Percentiles rank a stretch among this genome's conserved stretches.
These are phyloP conservation scores for Lordiphosa fenestrarum DNA, from an alignment of 2,888 invertebrate genomes.

Conservation along the genomic window DNA sequence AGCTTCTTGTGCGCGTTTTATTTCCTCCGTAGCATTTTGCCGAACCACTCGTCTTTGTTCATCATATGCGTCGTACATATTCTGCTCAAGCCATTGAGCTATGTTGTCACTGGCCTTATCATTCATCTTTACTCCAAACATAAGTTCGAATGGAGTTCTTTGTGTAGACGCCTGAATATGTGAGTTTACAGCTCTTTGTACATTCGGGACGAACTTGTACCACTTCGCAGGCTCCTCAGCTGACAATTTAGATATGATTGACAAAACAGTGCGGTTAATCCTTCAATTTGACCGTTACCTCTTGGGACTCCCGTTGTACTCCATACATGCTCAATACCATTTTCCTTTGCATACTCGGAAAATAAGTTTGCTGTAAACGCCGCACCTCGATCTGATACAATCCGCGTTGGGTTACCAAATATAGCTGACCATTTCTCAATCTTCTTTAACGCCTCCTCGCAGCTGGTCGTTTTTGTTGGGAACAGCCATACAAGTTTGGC, in stretches of 20 bases:
- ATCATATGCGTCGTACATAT: background rate
- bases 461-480: background rate
- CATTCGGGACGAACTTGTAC: too few species aligned
- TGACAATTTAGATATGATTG: too few species aligned
- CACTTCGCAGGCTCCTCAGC: too few species aligned
- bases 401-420: background rate
- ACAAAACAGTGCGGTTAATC: too few species aligned
- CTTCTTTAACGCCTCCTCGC: slow-evolving; percentile 5
- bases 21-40: background rate
- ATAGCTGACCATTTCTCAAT: background rate
- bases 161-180: background rate
- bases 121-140: background rate
- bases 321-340: slow-evolving; percentile 14
- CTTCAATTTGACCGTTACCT: too few species aligned
- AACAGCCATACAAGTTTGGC: slow-evolving; percentile 5
- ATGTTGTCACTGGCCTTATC: background rate
- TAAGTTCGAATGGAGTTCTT: background rate
- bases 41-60: background rate
- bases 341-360: slow-evolving; percentile 1
- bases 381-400: slow-evolving; percentile 4
- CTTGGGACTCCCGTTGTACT: too few species aligned
- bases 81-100: background rate
- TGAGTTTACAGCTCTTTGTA: too few species aligned
- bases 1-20: background rate
- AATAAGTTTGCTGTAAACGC: slow-evolving; percentile 16